Percentiles rank a stretch among this genome's conserved stretches.
These are phyloP conservation scores for Drosophila murphyi DNA, from an alignment of 1,140 invertebrate genomes.

Conservation along the genomic window DNA sequence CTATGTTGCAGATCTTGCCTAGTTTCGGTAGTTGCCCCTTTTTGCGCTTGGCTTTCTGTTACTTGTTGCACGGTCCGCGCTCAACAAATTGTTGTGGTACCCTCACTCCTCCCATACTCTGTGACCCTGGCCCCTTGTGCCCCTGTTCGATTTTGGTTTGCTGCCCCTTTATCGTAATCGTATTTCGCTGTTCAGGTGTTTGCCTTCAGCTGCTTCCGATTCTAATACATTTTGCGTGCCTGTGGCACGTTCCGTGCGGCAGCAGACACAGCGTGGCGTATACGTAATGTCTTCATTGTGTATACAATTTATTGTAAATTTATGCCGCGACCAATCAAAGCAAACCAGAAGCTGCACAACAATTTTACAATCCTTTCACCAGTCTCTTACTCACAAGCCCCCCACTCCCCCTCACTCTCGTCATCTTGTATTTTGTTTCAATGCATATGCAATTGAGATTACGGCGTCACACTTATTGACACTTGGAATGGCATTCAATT, in stretches of 20 bases:
- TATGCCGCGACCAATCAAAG: conserved; percentile 57
- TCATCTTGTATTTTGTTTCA: conserved; percentile 13
- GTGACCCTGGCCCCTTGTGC: background rate
- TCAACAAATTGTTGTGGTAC: conserved; percentile 69
- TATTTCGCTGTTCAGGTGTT: conserved; percentile 77
- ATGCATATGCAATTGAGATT: conserved; percentile 46
- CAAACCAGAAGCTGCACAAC: conserved; percentile 38
- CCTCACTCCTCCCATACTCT: background rate
- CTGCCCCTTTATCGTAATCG: conserved; percentile 65
- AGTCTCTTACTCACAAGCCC: background rate
- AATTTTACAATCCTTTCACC: conserved; percentile 1
- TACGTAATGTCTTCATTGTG: conserved; percentile 77
- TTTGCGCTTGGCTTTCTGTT: conserved; percentile 24
- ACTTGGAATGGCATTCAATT: conserved; percentile 38
- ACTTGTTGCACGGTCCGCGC: conserved; percentile 68
- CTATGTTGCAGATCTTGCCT: conserved; percentile 45
- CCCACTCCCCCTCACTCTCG: background rate
- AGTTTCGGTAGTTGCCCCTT: conserved; percentile 71
- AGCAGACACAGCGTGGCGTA: conserved; percentile 53
- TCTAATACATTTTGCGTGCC: conserved; percentile 73
- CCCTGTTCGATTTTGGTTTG: conserved; percentile 35
- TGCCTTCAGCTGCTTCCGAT: conserved; percentile 78
- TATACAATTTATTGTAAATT: conserved; percentile 68
- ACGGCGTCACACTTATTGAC: conserved; percentile 11
- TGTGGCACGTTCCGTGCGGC: conserved; percentile 45